These are phyloP conservation scores for Saguinus midas DNA, from an alignment of 2,113 vertebrate genomes.

Conservation along the genomic window DNA sequence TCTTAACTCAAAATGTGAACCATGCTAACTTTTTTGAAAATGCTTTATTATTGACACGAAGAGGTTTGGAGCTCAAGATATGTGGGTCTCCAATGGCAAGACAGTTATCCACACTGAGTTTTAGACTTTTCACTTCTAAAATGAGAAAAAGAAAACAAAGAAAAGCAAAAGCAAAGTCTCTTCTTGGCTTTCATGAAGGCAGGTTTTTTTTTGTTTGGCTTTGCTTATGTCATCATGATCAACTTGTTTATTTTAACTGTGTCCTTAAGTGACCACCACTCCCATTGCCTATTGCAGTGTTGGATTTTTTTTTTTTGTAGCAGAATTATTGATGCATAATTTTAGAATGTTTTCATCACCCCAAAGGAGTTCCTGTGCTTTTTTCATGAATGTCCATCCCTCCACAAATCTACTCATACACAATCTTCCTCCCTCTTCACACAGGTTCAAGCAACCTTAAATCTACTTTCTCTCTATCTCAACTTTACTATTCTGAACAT, in stretches of 20 bases:
- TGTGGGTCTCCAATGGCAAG: not conserved
- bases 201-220: not conserved
- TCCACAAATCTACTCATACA: not conserved
- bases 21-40: not conserved
- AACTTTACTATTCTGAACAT: not conserved
- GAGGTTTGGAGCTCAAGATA: not conserved
- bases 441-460: not conserved
- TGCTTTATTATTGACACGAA: not conserved
- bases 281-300: not conserved
- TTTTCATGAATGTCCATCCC: not conserved
- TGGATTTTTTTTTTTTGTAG: not conserved
- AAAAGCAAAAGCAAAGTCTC: not conserved
- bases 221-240: not conserved
- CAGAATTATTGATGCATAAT: not conserved
- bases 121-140: not conserved
- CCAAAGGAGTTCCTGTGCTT: not conserved
- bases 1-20: not conserved
- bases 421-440: not conserved
- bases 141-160: not conserved
- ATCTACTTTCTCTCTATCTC: not conserved
- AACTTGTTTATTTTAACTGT: not conserved
- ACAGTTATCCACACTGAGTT: not conserved
- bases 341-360: not conserved
- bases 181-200: not conserved
- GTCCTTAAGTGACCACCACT: not conserved